These are phyloP conservation scores for Cheilosia soror DNA, from an alignment of 2,888 invertebrate genomes.

Conservation along the genomic window DNA sequence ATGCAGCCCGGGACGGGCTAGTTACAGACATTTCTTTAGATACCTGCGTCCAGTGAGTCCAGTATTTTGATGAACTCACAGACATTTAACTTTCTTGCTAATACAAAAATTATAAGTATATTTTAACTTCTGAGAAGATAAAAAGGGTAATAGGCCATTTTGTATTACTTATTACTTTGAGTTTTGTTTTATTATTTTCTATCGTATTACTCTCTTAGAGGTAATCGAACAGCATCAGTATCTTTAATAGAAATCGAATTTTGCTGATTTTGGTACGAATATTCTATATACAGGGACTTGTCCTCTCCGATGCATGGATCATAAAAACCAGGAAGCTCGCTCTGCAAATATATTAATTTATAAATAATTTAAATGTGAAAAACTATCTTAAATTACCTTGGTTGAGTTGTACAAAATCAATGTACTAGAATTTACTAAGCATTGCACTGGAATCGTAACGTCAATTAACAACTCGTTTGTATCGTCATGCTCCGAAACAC, in stretches of 20 bases:
- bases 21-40: too few relatives aligned
- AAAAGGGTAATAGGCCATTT: background rate
- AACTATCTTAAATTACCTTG: constrained; percentile 87
- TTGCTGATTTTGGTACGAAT: constrained; percentile 91
- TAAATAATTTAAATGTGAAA: background rate
- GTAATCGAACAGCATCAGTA: constrained; percentile 91
- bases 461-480: constrained; percentile 86
- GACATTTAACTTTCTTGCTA: too few relatives aligned
- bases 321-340: constrained; percentile 97
- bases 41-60: too few relatives aligned
- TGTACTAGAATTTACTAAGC: constrained; percentile 95
- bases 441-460: constrained; percentile 97
- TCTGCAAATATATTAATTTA: constrained; percentile 85
- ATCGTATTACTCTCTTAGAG: constrained; percentile 79
- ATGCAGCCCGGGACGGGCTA: too few relatives aligned
- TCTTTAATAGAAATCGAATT: constrained; percentile 93
- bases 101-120: too few relatives aligned
- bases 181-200: constrained; percentile 12
- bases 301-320: constrained; percentile 97
- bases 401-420: constrained; percentile 92
- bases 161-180: constrained; percentile 21
- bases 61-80: too few relatives aligned
- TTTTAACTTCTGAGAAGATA: too few relatives aligned
- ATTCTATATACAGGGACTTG: constrained; percentile 93
- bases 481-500: constrained; percentile 85